Base-by-base conservation (phyloP, 1,140 invertebrate species). In the Lucilia cuprina region DNA sequence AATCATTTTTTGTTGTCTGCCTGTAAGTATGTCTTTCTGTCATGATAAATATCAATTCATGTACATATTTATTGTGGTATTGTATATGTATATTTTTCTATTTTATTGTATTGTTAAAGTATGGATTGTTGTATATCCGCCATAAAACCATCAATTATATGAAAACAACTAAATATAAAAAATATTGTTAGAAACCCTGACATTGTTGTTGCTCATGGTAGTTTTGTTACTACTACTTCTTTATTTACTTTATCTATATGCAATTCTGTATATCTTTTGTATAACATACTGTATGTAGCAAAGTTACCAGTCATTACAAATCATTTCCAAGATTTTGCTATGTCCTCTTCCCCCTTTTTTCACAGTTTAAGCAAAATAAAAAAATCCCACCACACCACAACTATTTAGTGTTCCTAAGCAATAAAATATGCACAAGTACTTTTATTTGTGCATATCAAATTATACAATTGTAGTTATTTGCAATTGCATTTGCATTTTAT, bases 91-190 rank as follows among this genome's bases (percentile, higher is more conserved):
- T 41, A 8, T 41, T 7, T 55, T 55, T 55, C 17, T 7, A 55
- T 55, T 55, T 55, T 2, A 55, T 7, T 19, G 65, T 21, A 70
- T 70, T 19, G 55, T 60, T n/a, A 60, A n/a, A 7, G 65, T 21
- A 21, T 70, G 8, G 17, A 65, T 19, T 70, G 19, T 70, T 70
- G n/a, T 21, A 70, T 70, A 70, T 70, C 65, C 65, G 65, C 65
- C 65, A 70, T 70, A 70, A 70, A 70, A 70, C 12, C 65, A 70
- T 70, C 65, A 70, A 70, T 70, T 70, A 70, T 21, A 70, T 70
- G n/a, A 8, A 60, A 60, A 60, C 13, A 60, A 30, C 25, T 30
- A 60, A 17, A 7, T 60, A n/a, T 60, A n/a, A 14, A 21, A 55
- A 55, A n/a, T 19, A 70, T 70, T 70, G 19, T 70, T 70, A 21